Conservation (phyloP, 2,888 invertebrate species). For the Hemicrepidius hirtus region DNA sequence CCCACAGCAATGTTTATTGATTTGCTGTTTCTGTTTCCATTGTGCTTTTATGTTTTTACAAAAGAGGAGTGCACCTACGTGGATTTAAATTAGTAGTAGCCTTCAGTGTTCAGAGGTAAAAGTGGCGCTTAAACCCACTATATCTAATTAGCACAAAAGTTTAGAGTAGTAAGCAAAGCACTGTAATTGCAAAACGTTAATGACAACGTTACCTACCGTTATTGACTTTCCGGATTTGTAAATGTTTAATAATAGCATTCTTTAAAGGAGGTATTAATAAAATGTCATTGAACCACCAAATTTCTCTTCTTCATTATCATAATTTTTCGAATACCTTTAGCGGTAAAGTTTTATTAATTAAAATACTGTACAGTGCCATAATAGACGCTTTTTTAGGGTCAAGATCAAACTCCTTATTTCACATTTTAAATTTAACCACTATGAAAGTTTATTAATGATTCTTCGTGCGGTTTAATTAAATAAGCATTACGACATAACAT, state of each 20-base stretch:
- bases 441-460: slow-evolving; percentile 33
- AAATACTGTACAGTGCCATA: too few species aligned
- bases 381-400: too few species aligned
- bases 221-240: too few species aligned
- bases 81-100: background rate
- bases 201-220: too few species aligned
- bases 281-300: too few species aligned
- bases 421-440: background rate
- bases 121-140: slow-evolving; percentile 22
- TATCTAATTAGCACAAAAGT: background rate
- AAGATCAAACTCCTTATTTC: slow-evolving; percentile 2
- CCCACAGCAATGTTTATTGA: too few species aligned
- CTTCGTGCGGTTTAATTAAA: slow-evolving; percentile 30
- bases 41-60: background rate
- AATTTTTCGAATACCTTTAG: too few species aligned
- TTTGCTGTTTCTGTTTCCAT: background rate
- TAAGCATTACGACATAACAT: slow-evolving; percentile 17
- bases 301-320: too few species aligned
- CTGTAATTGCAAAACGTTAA: background rate
- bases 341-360: too few species aligned
- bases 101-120: slow-evolving; percentile 1
- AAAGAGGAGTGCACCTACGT: background rate
- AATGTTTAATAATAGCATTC: too few species aligned
- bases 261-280: too few species aligned
- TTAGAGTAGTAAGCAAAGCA: slow-evolving; percentile 4